phyloP scores from a whole-genome alignment of 1,140 invertebrate species.

The Cyphomyrmex costatus region DNA sequence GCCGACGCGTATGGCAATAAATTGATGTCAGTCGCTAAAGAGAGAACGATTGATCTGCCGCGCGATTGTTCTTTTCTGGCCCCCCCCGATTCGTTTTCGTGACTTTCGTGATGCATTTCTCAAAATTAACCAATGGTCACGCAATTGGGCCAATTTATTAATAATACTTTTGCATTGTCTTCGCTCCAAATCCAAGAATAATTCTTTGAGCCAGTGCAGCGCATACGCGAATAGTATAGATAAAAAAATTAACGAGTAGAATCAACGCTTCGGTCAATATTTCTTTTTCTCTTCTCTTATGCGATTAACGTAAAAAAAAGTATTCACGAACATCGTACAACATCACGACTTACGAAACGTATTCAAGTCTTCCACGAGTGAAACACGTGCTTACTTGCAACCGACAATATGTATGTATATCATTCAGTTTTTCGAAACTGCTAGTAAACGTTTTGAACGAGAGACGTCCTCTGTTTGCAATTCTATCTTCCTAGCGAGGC shows the following conservation, averaged over 20 bases:
- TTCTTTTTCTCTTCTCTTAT: neutral
- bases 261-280: neutral
- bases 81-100: neutral
- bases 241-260: neutral
- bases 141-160: neutral
- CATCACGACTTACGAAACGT: neutral
- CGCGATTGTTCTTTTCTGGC: neutral
- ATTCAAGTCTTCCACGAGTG: slow-evolving; percentile 20
- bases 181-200: neutral
- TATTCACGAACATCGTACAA: neutral
- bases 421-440: slow-evolving; percentile 50
- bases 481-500: slow-evolving; percentile 27
- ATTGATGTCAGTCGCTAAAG: neutral
- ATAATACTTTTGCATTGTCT: neutral
- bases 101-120: neutral
- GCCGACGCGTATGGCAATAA: neutral
- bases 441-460: slow-evolving; percentile 65
- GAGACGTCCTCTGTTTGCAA: slow-evolving; percentile 54
- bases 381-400: slow-evolving; percentile 60
- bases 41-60: slow-evolving; percentile 1
- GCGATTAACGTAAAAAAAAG: no score
- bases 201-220: neutral
- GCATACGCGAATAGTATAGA: neutral
- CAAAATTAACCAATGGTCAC: neutral
- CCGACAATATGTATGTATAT: slow-evolving; percentile 24